Base-by-base conservation (phyloP, 2,888 invertebrate species). In the Drosophila neotestacea region DNA sequence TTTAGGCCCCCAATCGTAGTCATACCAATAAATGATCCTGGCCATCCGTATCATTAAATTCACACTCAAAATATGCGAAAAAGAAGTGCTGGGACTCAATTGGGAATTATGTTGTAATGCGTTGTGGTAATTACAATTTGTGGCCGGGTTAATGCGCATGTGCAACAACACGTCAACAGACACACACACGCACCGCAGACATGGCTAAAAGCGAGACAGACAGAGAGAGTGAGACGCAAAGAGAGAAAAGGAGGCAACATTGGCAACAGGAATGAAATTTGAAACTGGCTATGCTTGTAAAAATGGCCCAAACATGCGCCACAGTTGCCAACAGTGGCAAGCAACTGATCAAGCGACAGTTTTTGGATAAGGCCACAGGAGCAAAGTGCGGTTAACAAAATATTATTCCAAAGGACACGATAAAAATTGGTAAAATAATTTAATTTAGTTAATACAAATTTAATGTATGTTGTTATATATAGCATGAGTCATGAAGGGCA, bases 111-210 rank as follows among this genome's bases (percentile, higher is more conserved):
- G 88, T 86, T 86, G 86, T 86, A 86, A 86, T 86, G 90, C 81
- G 75, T 86, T 89, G 90, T 88, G 90, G 86, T 89, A 86, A 89
- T 86, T 89, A 88, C 86, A 89, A 89, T 86, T 86, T 88, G 86
- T 74, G 87, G 90, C 78, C 86, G 67, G 76, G 72, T 86, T 86
- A 89, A 86, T 86, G 86, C 90, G 90, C 86, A 86, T 86, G 86
- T 89, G 90, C 86, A 88, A 85, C 88, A 85, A 88, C 88, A 85
- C 82, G 85, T 87, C 88, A 85, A 79, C 79, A 79, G 56, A 65
- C 74, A 73, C 70, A 72, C 62, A 55, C 65, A 74, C 75, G 60
- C 68, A 52, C 59, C 48, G 62, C 50, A 77, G 58, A 68, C 48
- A 30, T 7, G 7, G 44, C 32, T 41, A 32, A 13, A 1, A 22